These are phyloP conservation scores for Tetrao urogallus DNA, from an alignment of 2,113 vertebrate genomes.

Conservation along the genomic window DNA sequence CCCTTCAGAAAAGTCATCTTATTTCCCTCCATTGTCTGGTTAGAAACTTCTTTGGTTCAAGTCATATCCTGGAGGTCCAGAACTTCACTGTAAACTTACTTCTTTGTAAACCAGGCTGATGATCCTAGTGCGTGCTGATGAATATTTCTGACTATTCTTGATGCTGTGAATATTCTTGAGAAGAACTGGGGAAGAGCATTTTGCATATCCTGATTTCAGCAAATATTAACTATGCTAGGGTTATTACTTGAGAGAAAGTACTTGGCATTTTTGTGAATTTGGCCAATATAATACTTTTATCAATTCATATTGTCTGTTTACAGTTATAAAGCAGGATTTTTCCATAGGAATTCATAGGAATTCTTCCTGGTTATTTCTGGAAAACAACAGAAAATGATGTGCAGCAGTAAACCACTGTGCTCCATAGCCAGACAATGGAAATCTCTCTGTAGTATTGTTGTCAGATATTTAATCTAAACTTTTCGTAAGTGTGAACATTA, in stretches of 20 bases:
- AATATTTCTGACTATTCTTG: accelerated
- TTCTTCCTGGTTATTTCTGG: background rate
- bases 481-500: background rate
- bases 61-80: background rate
- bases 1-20: background rate
- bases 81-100: background rate
- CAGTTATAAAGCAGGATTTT: background rate
- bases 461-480: background rate
- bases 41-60: background rate
- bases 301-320: background rate
- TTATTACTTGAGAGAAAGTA: background rate
- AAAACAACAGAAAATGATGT: background rate
- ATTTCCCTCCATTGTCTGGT: background rate
- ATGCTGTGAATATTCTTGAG: background rate
- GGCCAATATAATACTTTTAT: background rate
- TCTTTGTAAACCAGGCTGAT: background rate
- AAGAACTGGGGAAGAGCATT: background rate
- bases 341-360: background rate
- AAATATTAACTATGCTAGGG: background rate
- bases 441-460: background rate
- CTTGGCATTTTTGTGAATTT: background rate
- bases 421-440: background rate
- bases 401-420: background rate
- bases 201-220: background rate
- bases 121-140: background rate